Evolutionary conservation across 2,797 vertebrate genomes (phyloP).

Genomic region (Bovichtus variegatus): DNA sequence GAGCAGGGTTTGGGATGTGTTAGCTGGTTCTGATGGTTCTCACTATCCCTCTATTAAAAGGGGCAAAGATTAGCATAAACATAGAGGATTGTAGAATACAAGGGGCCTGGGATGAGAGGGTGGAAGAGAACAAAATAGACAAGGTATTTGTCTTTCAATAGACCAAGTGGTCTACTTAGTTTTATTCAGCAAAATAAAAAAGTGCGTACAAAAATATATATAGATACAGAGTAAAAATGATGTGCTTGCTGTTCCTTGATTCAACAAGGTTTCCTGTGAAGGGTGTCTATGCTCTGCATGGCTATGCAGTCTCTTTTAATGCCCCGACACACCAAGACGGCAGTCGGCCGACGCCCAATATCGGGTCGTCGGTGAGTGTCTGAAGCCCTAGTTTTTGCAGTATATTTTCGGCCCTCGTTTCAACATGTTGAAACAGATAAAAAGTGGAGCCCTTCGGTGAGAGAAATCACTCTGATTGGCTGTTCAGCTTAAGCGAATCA

Average conservation of each 20-base stretch:
- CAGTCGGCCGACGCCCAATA: too few relatives aligned
- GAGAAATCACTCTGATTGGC: too few relatives aligned
- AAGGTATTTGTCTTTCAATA: neutral
- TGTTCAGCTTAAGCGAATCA: too few relatives aligned
- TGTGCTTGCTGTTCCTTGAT: neutral
- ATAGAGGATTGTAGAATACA: neutral
- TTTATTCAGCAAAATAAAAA: conserved; percentile 21
- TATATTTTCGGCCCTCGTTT: too few relatives aligned
- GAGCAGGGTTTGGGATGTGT: neutral
- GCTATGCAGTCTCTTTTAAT: too few relatives aligned
- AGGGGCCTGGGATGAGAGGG: neutral
- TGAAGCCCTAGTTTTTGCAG: too few relatives aligned
- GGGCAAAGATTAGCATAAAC: neutral
- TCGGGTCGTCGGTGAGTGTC: too few relatives aligned
- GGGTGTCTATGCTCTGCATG: too few relatives aligned
- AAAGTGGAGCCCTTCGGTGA: too few relatives aligned
- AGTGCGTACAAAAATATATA: neutral
- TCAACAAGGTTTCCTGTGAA: neutral
- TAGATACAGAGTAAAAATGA: neutral
- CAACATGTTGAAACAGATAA: too few relatives aligned
- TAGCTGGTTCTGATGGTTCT: conserved; percentile 2
- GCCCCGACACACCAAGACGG: too few relatives aligned
- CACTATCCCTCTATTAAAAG: neutral
- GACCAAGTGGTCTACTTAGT: conserved; percentile 13
- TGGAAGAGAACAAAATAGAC: neutral